These are phyloP conservation scores for Caerostris darwini DNA, from an alignment of 1,140 invertebrate genomes.

Conservation along the genomic window DNA sequence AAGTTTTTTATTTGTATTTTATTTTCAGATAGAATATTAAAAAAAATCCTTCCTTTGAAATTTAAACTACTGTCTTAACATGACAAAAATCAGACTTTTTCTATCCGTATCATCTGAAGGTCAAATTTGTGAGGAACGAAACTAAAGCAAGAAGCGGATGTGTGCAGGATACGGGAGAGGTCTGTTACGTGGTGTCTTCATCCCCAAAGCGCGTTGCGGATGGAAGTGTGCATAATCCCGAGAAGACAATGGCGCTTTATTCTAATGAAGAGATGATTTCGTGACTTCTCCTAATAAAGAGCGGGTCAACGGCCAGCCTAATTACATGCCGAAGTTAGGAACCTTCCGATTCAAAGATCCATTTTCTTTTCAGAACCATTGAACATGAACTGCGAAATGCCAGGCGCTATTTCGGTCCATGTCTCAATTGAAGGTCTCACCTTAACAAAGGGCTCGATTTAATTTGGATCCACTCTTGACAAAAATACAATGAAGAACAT, in stretches of 20 bases:
- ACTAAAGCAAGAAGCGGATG: not conserved
- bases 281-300: not conserved
- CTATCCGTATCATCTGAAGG: too few species aligned
- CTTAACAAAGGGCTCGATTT: too few species aligned
- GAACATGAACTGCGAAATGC: not conserved
- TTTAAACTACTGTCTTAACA: too few species aligned
- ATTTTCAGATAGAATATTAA: too few species aligned
- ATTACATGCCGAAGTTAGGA: not conserved
- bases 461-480: too few species aligned
- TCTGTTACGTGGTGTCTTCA: not conserved
- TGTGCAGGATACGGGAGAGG: not conserved
- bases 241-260: not conserved
- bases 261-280: not conserved
- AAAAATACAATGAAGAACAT: too few species aligned
- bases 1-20: too few species aligned
- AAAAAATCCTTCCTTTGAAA: too few species aligned
- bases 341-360: not conserved
- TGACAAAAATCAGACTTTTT: too few species aligned
- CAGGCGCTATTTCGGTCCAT: not conserved
- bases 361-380: not conserved
- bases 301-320: not conserved
- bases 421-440: too few species aligned
- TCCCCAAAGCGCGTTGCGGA: not conserved
- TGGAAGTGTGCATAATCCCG: not conserved
- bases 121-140: too few species aligned